Conservation (phyloP, 2,888 invertebrate species). For the Lithodes maja region DNA sequence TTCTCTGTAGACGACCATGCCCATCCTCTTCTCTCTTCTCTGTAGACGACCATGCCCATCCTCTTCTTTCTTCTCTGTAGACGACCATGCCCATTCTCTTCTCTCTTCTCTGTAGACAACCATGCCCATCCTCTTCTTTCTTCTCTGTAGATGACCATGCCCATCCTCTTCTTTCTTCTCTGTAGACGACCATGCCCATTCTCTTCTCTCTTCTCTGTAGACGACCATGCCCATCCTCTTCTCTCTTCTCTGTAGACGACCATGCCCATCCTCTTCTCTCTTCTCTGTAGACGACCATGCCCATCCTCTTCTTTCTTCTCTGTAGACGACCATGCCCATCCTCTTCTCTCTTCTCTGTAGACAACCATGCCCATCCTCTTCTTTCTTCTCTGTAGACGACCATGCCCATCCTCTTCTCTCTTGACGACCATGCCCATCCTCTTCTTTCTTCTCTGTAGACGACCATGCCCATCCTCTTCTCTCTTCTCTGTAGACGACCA, state of each 20-base stretch:
- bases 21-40: background rate
- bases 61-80: background rate
- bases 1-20: background rate
- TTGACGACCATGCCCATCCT: background rate
- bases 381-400: no score
- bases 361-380: no score
- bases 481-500: background rate
- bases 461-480: constrained; percentile 16
- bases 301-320: no score
- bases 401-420: no score
- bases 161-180: background rate
- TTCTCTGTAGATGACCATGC: background rate
- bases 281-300: background rate
- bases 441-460: background rate
- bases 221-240: background rate
- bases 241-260: background rate
- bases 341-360: no score
- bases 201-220: background rate
- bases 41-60: constrained; percentile 4
- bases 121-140: background rate
- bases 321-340: no score
- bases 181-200: no score
- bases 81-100: constrained; percentile 13
- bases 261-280: background rate
- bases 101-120: background rate